Evolutionary conservation across 2,113 vertebrate genomes (phyloP).

Genomic region (Neolamprologus longior): DNA sequence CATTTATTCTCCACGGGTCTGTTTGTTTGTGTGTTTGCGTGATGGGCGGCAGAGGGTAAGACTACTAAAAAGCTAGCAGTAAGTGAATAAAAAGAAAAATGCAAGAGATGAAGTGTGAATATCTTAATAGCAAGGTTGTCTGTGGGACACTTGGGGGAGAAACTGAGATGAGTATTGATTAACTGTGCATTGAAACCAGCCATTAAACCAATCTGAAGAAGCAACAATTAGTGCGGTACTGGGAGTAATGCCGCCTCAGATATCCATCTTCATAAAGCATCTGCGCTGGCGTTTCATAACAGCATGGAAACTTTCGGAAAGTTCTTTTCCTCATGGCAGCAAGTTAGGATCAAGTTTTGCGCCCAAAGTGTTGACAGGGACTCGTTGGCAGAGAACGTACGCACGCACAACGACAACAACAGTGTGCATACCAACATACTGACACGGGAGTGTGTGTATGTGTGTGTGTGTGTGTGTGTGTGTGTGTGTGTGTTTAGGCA

Average conservation of each 20-base stretch:
- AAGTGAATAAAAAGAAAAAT: background rate
- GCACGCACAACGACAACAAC: background rate
- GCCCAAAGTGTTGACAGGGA: background rate
- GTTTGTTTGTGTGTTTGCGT: background rate
- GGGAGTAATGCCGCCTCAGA: background rate
- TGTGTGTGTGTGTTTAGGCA: background rate
- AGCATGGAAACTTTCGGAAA: background rate
- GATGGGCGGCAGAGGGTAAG: background rate
- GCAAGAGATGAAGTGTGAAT: background rate
- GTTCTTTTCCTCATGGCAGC: background rate
- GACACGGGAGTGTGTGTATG: background rate
- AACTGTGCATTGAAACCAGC: background rate
- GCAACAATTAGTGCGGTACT: background rate
- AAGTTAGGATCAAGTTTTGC: background rate
- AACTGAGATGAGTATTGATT: slow-evolving; percentile 9
- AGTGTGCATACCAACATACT: background rate
- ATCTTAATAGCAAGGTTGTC: background rate
- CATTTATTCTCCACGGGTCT: background rate
- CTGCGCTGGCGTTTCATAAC: background rate
- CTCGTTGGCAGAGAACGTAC: background rate
- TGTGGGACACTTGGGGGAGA: background rate
- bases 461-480: background rate
- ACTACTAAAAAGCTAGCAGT: background rate
- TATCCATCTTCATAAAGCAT: background rate
- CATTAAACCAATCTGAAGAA: background rate